Evolutionary conservation across 2,113 vertebrate genomes (phyloP).

Genomic region (Nannospalax galili): DNA sequence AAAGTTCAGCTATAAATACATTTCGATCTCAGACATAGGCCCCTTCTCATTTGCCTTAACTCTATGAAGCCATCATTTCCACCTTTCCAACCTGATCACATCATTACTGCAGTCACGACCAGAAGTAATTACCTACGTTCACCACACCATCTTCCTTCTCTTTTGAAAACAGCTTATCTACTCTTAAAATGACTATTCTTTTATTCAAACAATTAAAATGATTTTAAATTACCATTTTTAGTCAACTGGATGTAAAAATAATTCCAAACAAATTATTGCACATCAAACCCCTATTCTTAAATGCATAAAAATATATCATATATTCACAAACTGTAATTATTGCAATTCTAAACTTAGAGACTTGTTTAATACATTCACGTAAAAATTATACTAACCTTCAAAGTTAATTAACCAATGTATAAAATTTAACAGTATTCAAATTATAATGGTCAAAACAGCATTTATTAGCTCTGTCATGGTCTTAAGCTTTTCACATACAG

Average conservation of each 20-base stretch:
- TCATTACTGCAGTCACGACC: background rate
- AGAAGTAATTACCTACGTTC: background rate
- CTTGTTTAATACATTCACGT: background rate
- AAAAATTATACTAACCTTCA: conserved; percentile 34
- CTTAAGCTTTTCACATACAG: background rate
- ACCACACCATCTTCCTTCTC: background rate
- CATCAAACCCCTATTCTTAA: background rate
- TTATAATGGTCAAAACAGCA: conserved; percentile 34
- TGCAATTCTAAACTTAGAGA: conserved; percentile 22
- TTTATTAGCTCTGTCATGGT: background rate
- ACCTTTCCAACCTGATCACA: background rate
- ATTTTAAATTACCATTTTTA: background rate
- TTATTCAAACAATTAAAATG: background rate
- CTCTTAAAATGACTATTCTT: background rate
- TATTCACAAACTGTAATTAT: conserved; percentile 19
- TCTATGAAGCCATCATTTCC: conserved; percentile 31
- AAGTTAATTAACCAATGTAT: conserved; percentile 36
- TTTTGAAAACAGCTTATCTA: background rate
- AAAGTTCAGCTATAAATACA: background rate
- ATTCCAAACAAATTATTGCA: background rate
- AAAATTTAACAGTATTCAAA: conserved; percentile 29
- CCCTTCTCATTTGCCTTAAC: conserved; percentile 12
- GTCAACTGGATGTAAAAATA: conserved; percentile 3
- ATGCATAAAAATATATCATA: conserved; percentile 17
- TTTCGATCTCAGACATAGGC: background rate